Evolutionary conservation across 2,113 vertebrate genomes (phyloP), one percentile per base, ranked within the genome.

Genomic region (Centrocercus urophasianus): DNA sequence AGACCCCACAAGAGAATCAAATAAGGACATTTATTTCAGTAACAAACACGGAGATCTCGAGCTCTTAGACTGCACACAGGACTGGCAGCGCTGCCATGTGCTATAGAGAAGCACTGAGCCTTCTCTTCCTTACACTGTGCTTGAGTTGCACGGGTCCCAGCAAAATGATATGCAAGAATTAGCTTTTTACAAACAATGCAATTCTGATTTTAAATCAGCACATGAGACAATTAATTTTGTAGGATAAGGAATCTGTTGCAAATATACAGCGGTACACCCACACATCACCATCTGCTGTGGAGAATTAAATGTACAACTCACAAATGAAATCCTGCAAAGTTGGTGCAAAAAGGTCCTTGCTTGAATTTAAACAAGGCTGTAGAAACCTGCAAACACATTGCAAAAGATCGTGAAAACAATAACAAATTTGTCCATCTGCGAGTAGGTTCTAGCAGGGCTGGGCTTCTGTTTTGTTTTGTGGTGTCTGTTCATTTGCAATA

Each of bases 181-280:
- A 81, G 90, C 90, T 95, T 84, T 91, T 91, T 93, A 67, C 1
- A 0, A 96, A 96, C 93, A 96, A 95, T 97, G 92, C 93, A 86
- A 95, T 94, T 95, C 86, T 92, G 96, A 96, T 96, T 95, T 96
- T 94, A 97, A 95, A 86, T 96, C 96, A 93, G 91, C 95, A 96
- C 56, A 95, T 92, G 95, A 97, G 96, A 97, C 96, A 98, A 98
- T 98, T 97, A 97, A 97, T 97, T 97, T 98, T 93, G 66, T 95
- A 95, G 94, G 92, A 95, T 97, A 97, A 96, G 95, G 97, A 97
- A 97, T 98, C 97, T 97, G 93, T 97, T 91, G 85, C 97, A 98
- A 97, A 98, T 98, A 97, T 96, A 96, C 97, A 96, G 96, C 93
- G 92, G 90, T 67, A 97, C 96, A 97, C 98, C 97, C 97, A 98